These are phyloP conservation scores for Falcunculus frontatus DNA, from an alignment of 2,113 vertebrate genomes.

Conservation along the genomic window DNA sequence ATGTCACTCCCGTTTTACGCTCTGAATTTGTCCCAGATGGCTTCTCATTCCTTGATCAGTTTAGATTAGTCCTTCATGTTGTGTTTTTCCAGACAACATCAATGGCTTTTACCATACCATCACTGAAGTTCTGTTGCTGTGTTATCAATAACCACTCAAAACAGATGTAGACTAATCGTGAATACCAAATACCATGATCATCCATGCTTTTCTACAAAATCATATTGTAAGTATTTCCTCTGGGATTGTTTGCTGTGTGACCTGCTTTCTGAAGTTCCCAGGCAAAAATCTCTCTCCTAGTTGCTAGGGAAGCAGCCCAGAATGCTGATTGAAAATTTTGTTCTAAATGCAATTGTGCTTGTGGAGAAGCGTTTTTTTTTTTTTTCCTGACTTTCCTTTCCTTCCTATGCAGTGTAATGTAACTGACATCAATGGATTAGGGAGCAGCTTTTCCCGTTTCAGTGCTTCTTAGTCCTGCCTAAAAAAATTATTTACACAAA, in stretches of 20 bases:
- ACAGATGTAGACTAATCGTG: neutral
- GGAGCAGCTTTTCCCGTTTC: slow-evolving; percentile 14
- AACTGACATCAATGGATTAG: neutral
- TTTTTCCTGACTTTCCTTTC: neutral
- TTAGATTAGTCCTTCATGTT: neutral
- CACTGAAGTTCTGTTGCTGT: neutral
- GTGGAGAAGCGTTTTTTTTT: neutral
- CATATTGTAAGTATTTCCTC: neutral
- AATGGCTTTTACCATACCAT: neutral
- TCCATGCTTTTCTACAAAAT: neutral
- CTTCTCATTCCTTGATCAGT: neutral
- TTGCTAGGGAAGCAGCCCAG: neutral
- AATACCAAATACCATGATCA: neutral
- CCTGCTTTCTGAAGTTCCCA: neutral
- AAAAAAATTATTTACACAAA: slow-evolving; percentile 35
- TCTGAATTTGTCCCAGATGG: neutral
- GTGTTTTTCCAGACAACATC: neutral
- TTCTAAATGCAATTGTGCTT: neutral
- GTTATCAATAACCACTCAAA: neutral
- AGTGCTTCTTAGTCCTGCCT: slow-evolving; percentile 12
- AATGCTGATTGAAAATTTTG: neutral
- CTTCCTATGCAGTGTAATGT: neutral
- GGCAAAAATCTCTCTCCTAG: neutral
- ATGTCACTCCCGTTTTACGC: accelerated
- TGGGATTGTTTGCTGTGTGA: neutral